Evolutionary conservation across 2,797 vertebrate species (phyloP).

Genomic region (Loriculus beryllinus): DNA sequence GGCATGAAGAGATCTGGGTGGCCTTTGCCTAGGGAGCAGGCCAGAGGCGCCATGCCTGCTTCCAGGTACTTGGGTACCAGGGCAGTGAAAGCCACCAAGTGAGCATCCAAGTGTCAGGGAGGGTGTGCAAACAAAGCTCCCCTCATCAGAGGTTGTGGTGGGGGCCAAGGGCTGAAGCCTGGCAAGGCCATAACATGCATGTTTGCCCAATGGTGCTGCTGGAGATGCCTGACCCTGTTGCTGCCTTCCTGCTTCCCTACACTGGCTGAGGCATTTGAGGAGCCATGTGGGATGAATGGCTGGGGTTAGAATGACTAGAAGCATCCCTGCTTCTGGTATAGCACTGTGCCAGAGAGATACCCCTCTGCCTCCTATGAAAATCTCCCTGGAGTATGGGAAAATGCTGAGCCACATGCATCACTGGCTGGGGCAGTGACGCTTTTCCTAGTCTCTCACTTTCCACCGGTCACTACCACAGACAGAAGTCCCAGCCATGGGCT

Average conservation of each 20-base stretch:
- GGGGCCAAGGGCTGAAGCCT: background rate
- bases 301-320: background rate
- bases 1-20: background rate
- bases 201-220: background rate
- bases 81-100: background rate
- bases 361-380: background rate
- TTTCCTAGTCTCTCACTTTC: background rate
- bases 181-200: fast-evolving
- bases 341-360: background rate
- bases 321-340: background rate
- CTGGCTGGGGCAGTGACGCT: background rate
- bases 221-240: background rate
- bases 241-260: background rate
- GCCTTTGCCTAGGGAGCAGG: background rate
- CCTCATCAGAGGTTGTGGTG: background rate
- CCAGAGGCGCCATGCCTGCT: background rate
- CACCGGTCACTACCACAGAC: background rate
- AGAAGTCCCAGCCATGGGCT: fast-evolving
- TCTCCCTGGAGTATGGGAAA: background rate
- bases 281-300: background rate
- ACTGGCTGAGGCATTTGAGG: background rate
- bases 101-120: background rate
- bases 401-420: background rate
- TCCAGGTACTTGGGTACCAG: background rate
- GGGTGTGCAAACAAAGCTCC: background rate